A percentile compares a stretch with the other conserved stretches of the same genome.
phyloP scores from a whole-genome alignment of 2,113 vertebrate genomes.

The Ameiurus melas region DNA sequence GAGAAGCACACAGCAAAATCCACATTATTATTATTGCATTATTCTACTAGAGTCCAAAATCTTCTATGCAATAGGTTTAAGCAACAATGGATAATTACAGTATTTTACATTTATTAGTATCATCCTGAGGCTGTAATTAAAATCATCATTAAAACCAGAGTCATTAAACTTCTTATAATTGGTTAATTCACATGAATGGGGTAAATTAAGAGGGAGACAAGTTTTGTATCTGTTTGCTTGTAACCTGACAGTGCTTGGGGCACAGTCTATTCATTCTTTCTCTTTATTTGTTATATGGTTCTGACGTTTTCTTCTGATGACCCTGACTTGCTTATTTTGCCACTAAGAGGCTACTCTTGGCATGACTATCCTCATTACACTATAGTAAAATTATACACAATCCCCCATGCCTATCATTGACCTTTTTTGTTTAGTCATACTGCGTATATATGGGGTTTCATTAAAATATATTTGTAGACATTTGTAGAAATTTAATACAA shows the following conservation, averaged over 20 bases:
- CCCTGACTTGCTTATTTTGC: not conserved
- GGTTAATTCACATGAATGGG: not conserved
- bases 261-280: not conserved
- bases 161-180: not conserved
- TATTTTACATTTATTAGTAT: not conserved
- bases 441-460: no score
- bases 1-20: not conserved
- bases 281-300: not conserved
- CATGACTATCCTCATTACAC: not conserved
- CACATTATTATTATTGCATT: not conserved
- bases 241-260: not conserved
- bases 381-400: not conserved
- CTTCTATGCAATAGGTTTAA: not conserved
- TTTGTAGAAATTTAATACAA: no score
- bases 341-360: not conserved
- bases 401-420: not conserved
- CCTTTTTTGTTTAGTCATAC: not conserved
- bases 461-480: no score
- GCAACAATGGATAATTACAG: not conserved
- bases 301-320: not conserved
- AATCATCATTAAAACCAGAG: not conserved
- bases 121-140: not conserved
- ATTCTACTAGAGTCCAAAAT: not conserved
- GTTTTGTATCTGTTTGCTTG: not conserved
- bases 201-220: not conserved